phyloP scores from a whole-genome alignment of 2,113 vertebrate species.

The Poecilia latipinna region DNA sequence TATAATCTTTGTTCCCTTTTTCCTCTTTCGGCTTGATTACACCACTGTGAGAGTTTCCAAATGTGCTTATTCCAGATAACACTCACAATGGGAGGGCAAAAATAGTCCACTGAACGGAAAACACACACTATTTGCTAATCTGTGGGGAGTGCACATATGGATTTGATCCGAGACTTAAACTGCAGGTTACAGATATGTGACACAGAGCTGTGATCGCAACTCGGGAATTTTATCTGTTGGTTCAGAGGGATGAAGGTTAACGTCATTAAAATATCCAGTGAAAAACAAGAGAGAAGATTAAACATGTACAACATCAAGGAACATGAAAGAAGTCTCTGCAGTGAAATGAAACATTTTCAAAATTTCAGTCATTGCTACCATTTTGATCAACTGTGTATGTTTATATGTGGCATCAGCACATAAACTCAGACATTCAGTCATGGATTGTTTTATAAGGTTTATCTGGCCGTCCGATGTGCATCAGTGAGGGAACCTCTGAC shows the following conservation, averaged over 20 bases:
- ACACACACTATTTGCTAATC: constrained; percentile 16
- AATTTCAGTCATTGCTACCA: constrained; percentile 1
- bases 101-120: constrained; percentile 54
- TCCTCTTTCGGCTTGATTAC: constrained; percentile 39
- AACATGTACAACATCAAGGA: constrained; percentile 21
- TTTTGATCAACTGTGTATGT: not conserved
- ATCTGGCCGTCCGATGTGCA: not conserved
- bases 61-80: constrained; percentile 61
- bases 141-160: constrained; percentile 13
- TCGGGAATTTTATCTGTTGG: no score
- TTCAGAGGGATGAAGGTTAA: constrained; percentile 1
- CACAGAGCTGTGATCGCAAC: not conserved
- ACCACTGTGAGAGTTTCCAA: constrained; percentile 28
- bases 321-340: constrained; percentile 10
- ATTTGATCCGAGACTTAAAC: constrained; percentile 14
- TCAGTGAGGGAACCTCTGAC: constrained; percentile 9
- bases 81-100: constrained; percentile 60
- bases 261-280: constrained; percentile 49
- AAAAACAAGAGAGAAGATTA: constrained; percentile 29
- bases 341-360: constrained; percentile 8
- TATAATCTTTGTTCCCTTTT: constrained; percentile 51
- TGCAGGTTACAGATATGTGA: constrained; percentile 15
- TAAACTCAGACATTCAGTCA: constrained; percentile 8
- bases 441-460: constrained; percentile 1
- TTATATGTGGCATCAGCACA: not conserved